Conservation (phyloP, 2,888 invertebrate species). For the Malacosoma neustria region DNA sequence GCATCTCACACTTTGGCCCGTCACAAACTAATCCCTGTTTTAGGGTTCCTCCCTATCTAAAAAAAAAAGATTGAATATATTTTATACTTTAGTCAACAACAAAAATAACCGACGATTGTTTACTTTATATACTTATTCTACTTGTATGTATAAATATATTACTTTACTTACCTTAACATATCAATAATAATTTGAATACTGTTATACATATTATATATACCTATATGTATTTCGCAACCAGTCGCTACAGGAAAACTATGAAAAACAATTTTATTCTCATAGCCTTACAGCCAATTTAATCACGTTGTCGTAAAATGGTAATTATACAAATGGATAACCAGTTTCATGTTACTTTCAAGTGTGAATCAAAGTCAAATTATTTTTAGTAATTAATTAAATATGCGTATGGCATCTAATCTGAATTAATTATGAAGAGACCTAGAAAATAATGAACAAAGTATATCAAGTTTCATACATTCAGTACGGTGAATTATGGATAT, state of each 20-base stretch:
- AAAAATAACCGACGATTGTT: no score
- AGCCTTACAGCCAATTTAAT: slow-evolving; percentile 30
- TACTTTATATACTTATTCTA: not conserved
- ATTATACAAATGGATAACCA: slow-evolving; percentile 36
- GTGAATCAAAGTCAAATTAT: slow-evolving; percentile 37
- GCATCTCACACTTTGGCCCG: slow-evolving; percentile 46
- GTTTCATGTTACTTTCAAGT: slow-evolving; percentile 44
- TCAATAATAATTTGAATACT: no score
- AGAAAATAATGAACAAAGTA: no score
- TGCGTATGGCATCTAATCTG: no score
- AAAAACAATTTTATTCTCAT: slow-evolving; percentile 25
- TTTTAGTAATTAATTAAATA: slow-evolving; percentile 23
- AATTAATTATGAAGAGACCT: no score
- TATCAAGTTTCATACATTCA: no score
- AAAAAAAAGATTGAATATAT: slow-evolving; percentile 1
- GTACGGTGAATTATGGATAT: no score
- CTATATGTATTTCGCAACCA: slow-evolving; percentile 18
- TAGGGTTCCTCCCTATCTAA: slow-evolving; percentile 18
- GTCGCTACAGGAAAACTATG: slow-evolving; percentile 26
- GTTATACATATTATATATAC: no score
- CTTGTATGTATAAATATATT: no score
- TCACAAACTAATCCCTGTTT: slow-evolving; percentile 14
- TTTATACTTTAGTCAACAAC: no score
- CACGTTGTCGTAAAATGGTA: slow-evolving; percentile 37
- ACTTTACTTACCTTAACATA: no score